Evolutionary conservation across 2,888 invertebrate species (phyloP).

Genomic region (Hypomecis atomaria): DNA sequence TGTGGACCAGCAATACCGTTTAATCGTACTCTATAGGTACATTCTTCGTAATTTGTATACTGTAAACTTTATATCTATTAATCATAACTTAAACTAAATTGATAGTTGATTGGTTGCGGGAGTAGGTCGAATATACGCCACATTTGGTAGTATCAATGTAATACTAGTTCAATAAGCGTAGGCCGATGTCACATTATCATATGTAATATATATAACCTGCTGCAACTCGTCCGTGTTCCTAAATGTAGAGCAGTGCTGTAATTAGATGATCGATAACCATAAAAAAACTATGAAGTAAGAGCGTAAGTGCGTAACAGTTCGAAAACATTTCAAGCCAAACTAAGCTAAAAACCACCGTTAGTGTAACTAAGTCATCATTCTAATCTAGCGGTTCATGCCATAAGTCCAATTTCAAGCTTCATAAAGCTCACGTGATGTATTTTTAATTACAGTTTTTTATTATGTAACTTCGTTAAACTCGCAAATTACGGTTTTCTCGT

Average conservation of each 20-base stretch:
- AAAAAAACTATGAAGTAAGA: slow-evolving; percentile 23
- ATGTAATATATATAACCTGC: slow-evolving; percentile 20
- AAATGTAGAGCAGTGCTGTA: slow-evolving; percentile 34
- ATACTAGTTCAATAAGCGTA: slow-evolving; percentile 30
- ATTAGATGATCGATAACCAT: slow-evolving; percentile 26
- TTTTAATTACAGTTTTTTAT: slow-evolving; percentile 32
- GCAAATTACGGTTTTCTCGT: slow-evolving; percentile 25
- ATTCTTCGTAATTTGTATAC: neutral
- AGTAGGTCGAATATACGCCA: slow-evolving; percentile 31
- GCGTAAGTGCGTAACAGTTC: slow-evolving; percentile 10
- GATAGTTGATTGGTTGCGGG: slow-evolving; percentile 21
- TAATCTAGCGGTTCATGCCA: slow-evolving; percentile 27
- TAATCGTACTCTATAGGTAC: neutral
- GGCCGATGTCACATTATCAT: slow-evolving; percentile 29
- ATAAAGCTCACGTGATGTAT: slow-evolving; percentile 30
- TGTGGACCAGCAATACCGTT: too few relatives aligned
- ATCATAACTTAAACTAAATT: slow-evolving; percentile 7
- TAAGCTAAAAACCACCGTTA: slow-evolving; percentile 14
- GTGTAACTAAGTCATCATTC: slow-evolving; percentile 13
- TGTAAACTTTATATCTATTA: neutral
- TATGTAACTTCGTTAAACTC: slow-evolving; percentile 31
- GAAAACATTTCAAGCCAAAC: slow-evolving; percentile 4
- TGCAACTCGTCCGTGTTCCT: slow-evolving; percentile 24
- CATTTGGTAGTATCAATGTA: slow-evolving; percentile 22
- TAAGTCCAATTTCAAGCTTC: slow-evolving; percentile 34